Base-by-base conservation (phyloP, 2,113 vertebrate genomes). In the Panthera leo region DNA sequence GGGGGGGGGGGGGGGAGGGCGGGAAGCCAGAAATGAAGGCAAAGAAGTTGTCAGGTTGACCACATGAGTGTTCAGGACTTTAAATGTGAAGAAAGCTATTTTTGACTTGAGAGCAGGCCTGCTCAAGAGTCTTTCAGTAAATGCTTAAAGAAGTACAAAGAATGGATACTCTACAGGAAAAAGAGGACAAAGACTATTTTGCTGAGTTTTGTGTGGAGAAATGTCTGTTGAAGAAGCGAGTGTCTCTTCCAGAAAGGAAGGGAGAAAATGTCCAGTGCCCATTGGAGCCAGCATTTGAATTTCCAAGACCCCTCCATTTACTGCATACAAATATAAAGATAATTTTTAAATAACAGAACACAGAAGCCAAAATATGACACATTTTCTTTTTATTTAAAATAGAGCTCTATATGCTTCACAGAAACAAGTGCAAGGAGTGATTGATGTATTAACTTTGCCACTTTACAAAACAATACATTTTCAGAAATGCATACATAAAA, bases 401-500 rank as follows among this genome's bases (percentile, higher is more conserved):
- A 98, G 96, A 98, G 91, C 7, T 97, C 75, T 94, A 93, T 95
- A 96, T 94, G 88, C 90, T 94, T 98, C 97, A 98, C 0, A 0
- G 95, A 98, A 98, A 98, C 98, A 97, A 97, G 34, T 93, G 92
- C 97, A 98, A 97, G 93, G 80, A 94, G 94, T 90, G 89, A 95
- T 97, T 97, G 85, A 96, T 98, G 98, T 98, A 98, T 98, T 98
- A 97, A 95, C 36, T 98, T 96, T 34, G 34, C 95, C 98, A 98
- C 34, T 0, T 98, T 98, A 98, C 55, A 51, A 98, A 98, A 98
- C 97, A 98, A 97, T 97, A 98, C 96, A 95, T 86, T 27, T 86
- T 96, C 82, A 85, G 95, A 98, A 98, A 98, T 98, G 98, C 91
- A 95, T 1, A 48, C 98, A 95, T 98, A 98, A 98, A 99, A 99